phyloP scores from a whole-genome alignment of 1,140 invertebrate species.

The Drosophila setifemur region DNA sequence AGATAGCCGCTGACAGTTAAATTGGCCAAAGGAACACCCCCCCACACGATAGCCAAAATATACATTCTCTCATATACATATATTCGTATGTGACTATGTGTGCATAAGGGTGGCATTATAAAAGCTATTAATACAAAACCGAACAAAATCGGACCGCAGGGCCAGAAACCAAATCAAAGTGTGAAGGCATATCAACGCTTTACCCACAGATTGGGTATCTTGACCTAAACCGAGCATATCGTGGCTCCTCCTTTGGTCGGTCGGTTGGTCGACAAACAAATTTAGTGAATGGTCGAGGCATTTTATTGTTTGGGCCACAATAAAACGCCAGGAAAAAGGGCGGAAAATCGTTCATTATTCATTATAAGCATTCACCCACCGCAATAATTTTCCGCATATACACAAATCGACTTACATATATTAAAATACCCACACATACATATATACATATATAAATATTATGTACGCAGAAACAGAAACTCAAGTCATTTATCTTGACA shows the following conservation, averaged over 20 bases:
- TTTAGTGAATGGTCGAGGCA: constrained; percentile 54
- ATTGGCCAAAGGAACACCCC: constrained; percentile 53
- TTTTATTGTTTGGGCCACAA: constrained; percentile 69
- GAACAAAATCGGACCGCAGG: constrained; percentile 10
- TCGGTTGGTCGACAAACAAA: constrained; percentile 42
- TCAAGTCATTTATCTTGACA: constrained; percentile 57
- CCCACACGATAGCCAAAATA: constrained; percentile 8
- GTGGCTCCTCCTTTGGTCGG: background rate
- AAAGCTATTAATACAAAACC: constrained; percentile 70
- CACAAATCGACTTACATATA: too few species aligned
- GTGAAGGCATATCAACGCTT: constrained; percentile 57
- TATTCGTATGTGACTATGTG: constrained; percentile 29
- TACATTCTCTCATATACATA: background rate
- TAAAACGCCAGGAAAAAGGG: constrained; percentile 56
- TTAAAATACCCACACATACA: too few species aligned
- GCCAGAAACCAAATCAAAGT: constrained; percentile 61
- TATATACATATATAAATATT: background rate
- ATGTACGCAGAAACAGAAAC: constrained; percentile 11
- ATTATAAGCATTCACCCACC: constrained; percentile 70
- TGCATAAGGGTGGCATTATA: constrained; percentile 63
- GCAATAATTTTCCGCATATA: constrained; percentile 66
- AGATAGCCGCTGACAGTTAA: constrained; percentile 65
- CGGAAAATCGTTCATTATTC: constrained; percentile 76
- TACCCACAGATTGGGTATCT: constrained; percentile 20
- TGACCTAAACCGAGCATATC: constrained; percentile 10